Percentiles rank a stretch among this genome's conserved stretches.
Evolutionary conservation across 2,888 invertebrate species (phyloP).

Genomic region (Caenorhabditis imperialis): DNA sequence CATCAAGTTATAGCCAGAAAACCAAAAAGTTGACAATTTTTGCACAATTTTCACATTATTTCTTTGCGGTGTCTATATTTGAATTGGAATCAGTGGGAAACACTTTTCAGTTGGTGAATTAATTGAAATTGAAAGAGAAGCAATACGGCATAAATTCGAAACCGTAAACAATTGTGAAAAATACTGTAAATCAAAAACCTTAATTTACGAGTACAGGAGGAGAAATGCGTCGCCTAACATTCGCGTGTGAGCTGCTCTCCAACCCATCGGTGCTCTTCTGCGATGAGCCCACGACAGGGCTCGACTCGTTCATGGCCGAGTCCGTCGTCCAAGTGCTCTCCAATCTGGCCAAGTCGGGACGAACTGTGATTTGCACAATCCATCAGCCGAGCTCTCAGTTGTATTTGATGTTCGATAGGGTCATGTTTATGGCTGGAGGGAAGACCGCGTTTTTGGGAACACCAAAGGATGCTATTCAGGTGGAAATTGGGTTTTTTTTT

Average conservation of each 20-base stretch:
- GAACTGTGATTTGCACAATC: slow-evolving; percentile 78
- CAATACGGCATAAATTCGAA: too few relatives aligned
- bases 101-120: too few relatives aligned
- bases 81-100: too few relatives aligned
- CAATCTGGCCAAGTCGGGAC: slow-evolving; percentile 69
- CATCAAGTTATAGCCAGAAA: too few relatives aligned
- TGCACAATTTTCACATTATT: too few relatives aligned
- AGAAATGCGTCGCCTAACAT: slow-evolving; percentile 82
- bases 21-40: too few relatives aligned
- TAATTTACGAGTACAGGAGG: slow-evolving; percentile 91
- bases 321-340: slow-evolving; percentile 85
- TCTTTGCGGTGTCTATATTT: too few relatives aligned
- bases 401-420: slow-evolving; percentile 75
- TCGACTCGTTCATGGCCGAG: slow-evolving; percentile 96
- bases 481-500: not conserved
- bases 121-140: too few relatives aligned
- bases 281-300: slow-evolving; percentile 91
- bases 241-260: slow-evolving; percentile 90
- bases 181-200: not conserved
- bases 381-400: slow-evolving; percentile 78
- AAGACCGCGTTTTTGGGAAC: slow-evolving; percentile 88
- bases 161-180: slow-evolving; percentile 3
- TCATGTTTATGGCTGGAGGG: slow-evolving; percentile 88
- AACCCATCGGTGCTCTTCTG: slow-evolving; percentile 95
- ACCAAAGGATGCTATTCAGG: slow-evolving; percentile 76